Evolutionary conservation across 2,888 invertebrate species (phyloP).

Genomic region (Papilio gigon): DNA sequence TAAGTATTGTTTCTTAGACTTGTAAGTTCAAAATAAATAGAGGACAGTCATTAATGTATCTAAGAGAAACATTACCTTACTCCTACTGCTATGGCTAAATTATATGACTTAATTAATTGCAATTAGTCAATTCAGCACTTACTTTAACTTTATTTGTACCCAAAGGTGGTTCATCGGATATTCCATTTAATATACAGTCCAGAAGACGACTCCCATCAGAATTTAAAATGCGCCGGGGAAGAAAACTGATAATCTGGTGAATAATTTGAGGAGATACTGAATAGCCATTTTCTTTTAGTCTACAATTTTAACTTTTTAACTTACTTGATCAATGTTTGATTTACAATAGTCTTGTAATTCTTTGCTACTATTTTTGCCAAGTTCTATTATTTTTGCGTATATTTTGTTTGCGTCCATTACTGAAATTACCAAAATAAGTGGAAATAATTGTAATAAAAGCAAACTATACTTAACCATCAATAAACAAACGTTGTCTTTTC

Average conservation of each 20-base stretch:
- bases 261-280: conserved; percentile 1
- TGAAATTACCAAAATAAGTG: neutral
- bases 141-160: conserved; percentile 63
- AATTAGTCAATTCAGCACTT: too few species aligned
- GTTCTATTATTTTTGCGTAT: conserved; percentile 61
- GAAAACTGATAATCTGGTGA: conserved; percentile 59
- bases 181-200: conserved; percentile 67
- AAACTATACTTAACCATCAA: neutral
- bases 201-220: conserved; percentile 67
- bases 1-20: too few species aligned
- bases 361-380: conserved; percentile 62
- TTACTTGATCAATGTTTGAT: conserved; percentile 62
- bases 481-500: neutral
- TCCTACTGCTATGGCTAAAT: too few species aligned
- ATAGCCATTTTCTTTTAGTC: neutral
- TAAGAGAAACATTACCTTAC: too few species aligned
- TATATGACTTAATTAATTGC: too few species aligned
- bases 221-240: conserved; percentile 63
- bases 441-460: neutral
- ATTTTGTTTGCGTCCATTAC: conserved; percentile 57
- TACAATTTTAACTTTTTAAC: conserved; percentile 10
- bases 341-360: conserved; percentile 65
- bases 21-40: too few species aligned
- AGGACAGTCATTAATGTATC: too few species aligned
- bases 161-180: conserved; percentile 54